Conservation (phyloP, 1,140 invertebrate genomes). For the Nymphalis io region DNA sequence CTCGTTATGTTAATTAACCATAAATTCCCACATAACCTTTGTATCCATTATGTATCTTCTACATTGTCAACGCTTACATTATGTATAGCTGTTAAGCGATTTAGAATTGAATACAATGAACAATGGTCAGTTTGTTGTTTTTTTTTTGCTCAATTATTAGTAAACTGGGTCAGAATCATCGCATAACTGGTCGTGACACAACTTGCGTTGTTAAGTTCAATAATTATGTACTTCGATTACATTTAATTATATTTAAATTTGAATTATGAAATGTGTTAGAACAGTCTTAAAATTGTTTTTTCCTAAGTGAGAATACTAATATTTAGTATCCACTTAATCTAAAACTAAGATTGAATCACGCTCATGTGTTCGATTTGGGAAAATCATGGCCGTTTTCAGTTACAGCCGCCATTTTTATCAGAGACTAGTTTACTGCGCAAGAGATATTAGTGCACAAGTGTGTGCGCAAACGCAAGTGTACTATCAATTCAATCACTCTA, state of each 20-base stretch:
- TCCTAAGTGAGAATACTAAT: too few relatives aligned
- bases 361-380: too few relatives aligned
- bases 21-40: conserved; percentile 16
- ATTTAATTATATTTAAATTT: conserved; percentile 11
- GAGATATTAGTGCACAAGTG: too few relatives aligned
- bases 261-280: too few relatives aligned
- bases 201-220: conserved; percentile 51
- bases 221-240: conserved; percentile 40
- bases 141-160: conserved; percentile 57
- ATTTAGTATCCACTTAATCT: too few relatives aligned
- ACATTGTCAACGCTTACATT: conserved; percentile 19
- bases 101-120: conserved; percentile 40
- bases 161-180: conserved; percentile 63
- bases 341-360: too few relatives aligned
- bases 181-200: conserved; percentile 71
- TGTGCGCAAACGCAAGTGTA: too few relatives aligned
- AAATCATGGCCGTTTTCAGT: too few relatives aligned
- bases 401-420: too few relatives aligned
- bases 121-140: conserved; percentile 56
- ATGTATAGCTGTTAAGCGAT: conserved; percentile 32
- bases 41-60: conserved; percentile 8
- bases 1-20: conserved; percentile 30
- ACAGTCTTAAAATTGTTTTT: too few relatives aligned
- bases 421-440: too few relatives aligned
- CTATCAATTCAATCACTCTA: too few relatives aligned